phyloP scores from a whole-genome alignment of 2,113 vertebrate genomes.

The Nothobranchius kuhntae region DNA sequence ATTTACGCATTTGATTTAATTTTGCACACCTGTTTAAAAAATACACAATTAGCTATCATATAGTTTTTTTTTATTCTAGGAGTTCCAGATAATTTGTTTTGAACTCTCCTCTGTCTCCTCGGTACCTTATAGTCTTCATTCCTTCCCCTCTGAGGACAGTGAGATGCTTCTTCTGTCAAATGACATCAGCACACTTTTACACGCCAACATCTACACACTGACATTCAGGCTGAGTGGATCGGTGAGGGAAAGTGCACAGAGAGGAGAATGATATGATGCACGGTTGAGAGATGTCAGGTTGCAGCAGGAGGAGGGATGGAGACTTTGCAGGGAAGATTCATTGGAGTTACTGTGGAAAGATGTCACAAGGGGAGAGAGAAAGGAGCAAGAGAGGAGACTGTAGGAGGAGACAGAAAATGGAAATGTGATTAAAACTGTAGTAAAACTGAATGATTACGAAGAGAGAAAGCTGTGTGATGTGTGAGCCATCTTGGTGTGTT shows the following conservation, averaged over 20 bases:
- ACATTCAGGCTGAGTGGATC: slow-evolving; percentile 38
- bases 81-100: not conserved
- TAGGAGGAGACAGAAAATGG: slow-evolving; percentile 4
- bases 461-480: slow-evolving; percentile 2
- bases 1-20: too few relatives aligned
- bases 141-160: slow-evolving; percentile 24
- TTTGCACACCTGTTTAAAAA: too few relatives aligned
- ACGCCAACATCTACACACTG: slow-evolving; percentile 34
- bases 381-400: not conserved
- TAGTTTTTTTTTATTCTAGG: not conserved
- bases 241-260: slow-evolving; percentile 35
- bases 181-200: slow-evolving; percentile 32
- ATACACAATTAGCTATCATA: too few relatives aligned
- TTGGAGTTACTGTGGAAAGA: slow-evolving; percentile 18
- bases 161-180: slow-evolving; percentile 1
- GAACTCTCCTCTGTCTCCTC: not conserved
- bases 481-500: slow-evolving; percentile 3
- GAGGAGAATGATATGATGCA: slow-evolving; percentile 49
- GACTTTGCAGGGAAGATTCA: slow-evolving; percentile 8
- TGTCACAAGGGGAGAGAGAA: not conserved
- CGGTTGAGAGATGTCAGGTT: slow-evolving; percentile 45
- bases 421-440: slow-evolving; percentile 7
- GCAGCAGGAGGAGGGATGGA: slow-evolving; percentile 24
- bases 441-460: slow-evolving; percentile 17
- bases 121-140: not conserved